Base-by-base conservation (phyloP, 35 echinoderm and acorn worm species). In the Lytechinus pictus region DNA sequence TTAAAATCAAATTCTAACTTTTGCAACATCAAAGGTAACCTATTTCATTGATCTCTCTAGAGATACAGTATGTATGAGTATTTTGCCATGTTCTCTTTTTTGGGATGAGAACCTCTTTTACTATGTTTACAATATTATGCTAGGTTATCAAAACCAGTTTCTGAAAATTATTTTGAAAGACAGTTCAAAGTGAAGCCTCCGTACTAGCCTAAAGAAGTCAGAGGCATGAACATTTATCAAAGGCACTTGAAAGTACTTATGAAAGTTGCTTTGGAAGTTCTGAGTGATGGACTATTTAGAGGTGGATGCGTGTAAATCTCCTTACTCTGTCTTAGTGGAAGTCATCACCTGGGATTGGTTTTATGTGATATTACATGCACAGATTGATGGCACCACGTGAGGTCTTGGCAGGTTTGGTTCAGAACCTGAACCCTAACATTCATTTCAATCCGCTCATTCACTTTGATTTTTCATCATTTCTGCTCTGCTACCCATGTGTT, bases 381-480 rank as follows among this genome's bases (percentile, higher is more conserved):
- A 79, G 66, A 79, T 79, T 79, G 66, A 79, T 79, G 66, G 66
- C 66, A 79, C 21, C 16, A 24, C 66, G n/a, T 19, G 66, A 16
- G 66, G 66, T 79, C 66, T 79, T 79, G 66, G 66, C 66, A 79
- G 66, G n/a, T 79, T 79, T 16, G 21, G 66, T 16, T 79, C 66
- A 79, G 66, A 79, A 79, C 66, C 19, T 79, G 66, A 79, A 79
- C 66, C 66, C 66, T 79, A n/a, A 79, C 66, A 79, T 79, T 79
- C 66, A n/a, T 5, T 24, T 7, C 19, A 71, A 7, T 24, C 66
- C 66, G n/a, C n/a, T 79, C 66, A 79, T 79, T 79, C 66, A 79
- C 66, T 79, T 79, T 79, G 66, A 79, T 14, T 79, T 79, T 79
- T 79, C 66, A 79, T 79, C 66, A 79, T 79, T 79, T 79, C 66